Percentiles rank a stretch among this genome's conserved stretches.
Evolutionary conservation across 2,888 invertebrate species (phyloP).

Genomic region (Drosophila limbata): DNA sequence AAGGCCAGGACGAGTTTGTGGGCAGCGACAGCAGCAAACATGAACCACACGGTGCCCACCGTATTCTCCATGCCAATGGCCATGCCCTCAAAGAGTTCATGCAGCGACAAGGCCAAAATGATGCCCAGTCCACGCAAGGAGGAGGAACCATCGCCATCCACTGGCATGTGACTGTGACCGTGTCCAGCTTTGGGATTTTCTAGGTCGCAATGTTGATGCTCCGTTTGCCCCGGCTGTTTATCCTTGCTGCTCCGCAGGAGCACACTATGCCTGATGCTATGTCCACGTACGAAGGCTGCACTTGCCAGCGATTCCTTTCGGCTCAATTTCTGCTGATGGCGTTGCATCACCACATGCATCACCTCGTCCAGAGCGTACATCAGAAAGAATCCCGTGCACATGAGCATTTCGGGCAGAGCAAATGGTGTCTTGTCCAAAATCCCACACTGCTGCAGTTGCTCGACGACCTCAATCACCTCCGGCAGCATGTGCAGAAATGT

Average conservation of each 20-base stretch:
- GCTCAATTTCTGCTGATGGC: constrained; percentile 84
- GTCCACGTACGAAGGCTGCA: constrained; percentile 83
- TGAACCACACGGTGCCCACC: constrained; percentile 89
- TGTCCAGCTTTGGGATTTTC: constrained; percentile 10
- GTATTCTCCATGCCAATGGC: constrained; percentile 92
- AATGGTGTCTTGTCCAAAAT: constrained; percentile 87
- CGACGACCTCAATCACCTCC: constrained; percentile 90
- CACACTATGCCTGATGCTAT: constrained; percentile 80
- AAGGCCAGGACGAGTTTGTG: constrained; percentile 95
- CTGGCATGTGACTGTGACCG: constrained; percentile 48
- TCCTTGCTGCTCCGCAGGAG: constrained; percentile 50
- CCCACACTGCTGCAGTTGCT: constrained; percentile 86
- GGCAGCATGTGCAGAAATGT: constrained; percentile 93
- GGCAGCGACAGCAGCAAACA: constrained; percentile 93
- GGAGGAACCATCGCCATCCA: constrained; percentile 75
- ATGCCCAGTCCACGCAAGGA: constrained; percentile 90
- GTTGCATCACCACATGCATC: constrained; percentile 89
- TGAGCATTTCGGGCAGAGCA: constrained; percentile 89
- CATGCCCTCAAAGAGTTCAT: constrained; percentile 94
- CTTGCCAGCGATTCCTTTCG: constrained; percentile 74
- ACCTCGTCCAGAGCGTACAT: constrained; percentile 93
- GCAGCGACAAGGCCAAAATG: constrained; percentile 93
- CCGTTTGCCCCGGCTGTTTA: neutral
- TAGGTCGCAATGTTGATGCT: constrained; percentile 30
- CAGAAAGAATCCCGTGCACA: constrained; percentile 91